phyloP scores from a whole-genome alignment of 2,113 vertebrate species.

The Dinomys branickii region DNA sequence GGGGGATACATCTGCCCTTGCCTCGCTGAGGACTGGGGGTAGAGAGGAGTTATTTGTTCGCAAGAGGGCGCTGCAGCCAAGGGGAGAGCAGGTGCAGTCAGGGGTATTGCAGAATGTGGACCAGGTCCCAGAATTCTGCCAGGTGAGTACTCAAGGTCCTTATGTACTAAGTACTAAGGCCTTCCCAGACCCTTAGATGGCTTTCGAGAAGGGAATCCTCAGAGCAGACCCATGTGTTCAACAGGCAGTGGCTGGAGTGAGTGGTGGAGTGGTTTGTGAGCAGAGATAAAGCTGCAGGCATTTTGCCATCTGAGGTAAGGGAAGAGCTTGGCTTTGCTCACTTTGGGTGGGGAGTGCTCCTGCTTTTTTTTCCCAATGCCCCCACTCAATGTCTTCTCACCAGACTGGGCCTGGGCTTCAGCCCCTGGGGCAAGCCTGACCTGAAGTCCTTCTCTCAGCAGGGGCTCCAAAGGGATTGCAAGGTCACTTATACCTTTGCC shows the following conservation, averaged over 20 bases:
- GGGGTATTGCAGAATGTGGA: neutral
- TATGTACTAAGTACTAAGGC: no score
- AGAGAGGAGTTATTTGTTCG: neutral
- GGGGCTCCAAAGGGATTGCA: neutral
- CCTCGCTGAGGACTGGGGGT: neutral
- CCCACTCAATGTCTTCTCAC: neutral
- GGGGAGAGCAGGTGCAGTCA: neutral
- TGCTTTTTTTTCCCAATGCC: neutral
- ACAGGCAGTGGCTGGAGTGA: neutral
- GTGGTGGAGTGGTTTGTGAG: neutral
- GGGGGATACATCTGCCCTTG: rapidly evolving
- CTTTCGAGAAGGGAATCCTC: neutral
- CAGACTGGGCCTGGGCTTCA: neutral
- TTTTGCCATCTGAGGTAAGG: neutral
- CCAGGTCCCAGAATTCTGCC: neutral
- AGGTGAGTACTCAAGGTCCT: neutral
- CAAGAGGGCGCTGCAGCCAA: neutral
- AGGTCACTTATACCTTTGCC: neutral
- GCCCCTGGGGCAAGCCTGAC: slow-evolving; percentile 75
- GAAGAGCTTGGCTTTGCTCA: neutral
- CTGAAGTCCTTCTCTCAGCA: slow-evolving; percentile 63
- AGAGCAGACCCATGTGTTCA: neutral
- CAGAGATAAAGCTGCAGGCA: neutral
- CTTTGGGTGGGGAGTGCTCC: neutral
- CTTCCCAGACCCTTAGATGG: neutral